Evolutionary conservation across 2,113 vertebrate species (phyloP).

Genomic region (Cervus canadensis): DNA sequence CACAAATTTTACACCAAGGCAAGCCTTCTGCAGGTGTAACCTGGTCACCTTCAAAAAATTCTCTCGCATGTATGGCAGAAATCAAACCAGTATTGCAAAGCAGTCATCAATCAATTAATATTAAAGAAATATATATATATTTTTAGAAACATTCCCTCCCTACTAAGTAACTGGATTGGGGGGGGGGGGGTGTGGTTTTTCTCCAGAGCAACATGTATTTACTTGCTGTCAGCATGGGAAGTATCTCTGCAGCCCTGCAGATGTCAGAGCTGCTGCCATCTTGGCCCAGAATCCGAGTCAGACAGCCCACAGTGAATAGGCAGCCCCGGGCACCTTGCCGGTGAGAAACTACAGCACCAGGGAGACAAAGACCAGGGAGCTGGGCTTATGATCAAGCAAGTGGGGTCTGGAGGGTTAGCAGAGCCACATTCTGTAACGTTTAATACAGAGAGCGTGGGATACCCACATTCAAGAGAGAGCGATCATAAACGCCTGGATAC

Average conservation of each 20-base stretch:
- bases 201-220: neutral
- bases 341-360: neutral
- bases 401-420: neutral
- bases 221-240: fast-evolving
- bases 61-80: neutral
- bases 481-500: neutral
- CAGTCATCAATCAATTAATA: neutral
- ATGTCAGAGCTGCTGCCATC: neutral
- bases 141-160: neutral
- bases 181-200: fast-evolving
- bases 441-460: neutral
- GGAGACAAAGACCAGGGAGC: neutral
- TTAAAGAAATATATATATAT: neutral
- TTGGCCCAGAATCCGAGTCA: neutral
- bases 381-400: neutral
- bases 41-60: neutral
- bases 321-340: neutral
- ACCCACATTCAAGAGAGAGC: neutral
- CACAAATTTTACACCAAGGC: neutral
- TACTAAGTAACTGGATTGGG: neutral
- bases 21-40: neutral
- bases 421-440: neutral
- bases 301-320: fast-evolving
- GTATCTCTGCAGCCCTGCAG: neutral
- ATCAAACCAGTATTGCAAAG: neutral